A percentile compares a stretch with the other conserved stretches of the same genome.
Evolutionary conservation across 2,888 invertebrate genomes (phyloP).

Genomic region (Amiota mariae): DNA sequence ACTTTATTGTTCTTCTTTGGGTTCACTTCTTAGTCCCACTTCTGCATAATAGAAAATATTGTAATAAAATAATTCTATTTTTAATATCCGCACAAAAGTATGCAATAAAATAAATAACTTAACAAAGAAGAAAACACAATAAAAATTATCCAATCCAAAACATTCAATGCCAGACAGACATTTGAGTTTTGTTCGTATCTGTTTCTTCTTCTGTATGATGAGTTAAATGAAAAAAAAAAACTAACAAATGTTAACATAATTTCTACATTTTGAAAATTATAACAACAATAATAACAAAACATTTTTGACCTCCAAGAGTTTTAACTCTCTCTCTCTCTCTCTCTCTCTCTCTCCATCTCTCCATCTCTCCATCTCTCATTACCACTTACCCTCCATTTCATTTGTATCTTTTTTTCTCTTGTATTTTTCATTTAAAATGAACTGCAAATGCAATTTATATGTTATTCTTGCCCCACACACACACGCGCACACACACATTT

Average conservation of each 20-base stretch:
- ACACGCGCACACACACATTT: not conserved
- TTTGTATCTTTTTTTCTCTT: no score
- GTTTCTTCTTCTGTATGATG: no score
- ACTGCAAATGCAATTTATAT: slow-evolving; percentile 28
- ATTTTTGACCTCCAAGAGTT: slow-evolving; percentile 27
- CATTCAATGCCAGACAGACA: not conserved
- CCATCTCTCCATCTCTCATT: no score
- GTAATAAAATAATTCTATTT: not conserved
- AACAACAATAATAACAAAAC: not conserved
- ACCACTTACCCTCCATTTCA: no score
- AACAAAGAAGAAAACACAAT: not conserved
- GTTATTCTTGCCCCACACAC: not conserved
- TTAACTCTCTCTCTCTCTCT: not conserved
- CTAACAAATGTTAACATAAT: slow-evolving; percentile 23
- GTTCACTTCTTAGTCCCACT: no score
- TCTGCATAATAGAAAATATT: no score
- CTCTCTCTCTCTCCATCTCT: no score
- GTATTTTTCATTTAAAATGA: slow-evolving; percentile 3
- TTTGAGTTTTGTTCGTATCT: no score
- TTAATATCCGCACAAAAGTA: not conserved
- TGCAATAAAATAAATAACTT: not conserved
- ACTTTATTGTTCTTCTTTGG: no score
- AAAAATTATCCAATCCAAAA: not conserved
- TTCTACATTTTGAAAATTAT: slow-evolving; percentile 18
- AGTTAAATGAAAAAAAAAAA: not conserved